Percentiles rank a stretch among this genome's conserved stretches.
These are phyloP conservation scores for Mus minutoides DNA, from an alignment of 2,797 vertebrate species.

Conservation along the genomic window DNA sequence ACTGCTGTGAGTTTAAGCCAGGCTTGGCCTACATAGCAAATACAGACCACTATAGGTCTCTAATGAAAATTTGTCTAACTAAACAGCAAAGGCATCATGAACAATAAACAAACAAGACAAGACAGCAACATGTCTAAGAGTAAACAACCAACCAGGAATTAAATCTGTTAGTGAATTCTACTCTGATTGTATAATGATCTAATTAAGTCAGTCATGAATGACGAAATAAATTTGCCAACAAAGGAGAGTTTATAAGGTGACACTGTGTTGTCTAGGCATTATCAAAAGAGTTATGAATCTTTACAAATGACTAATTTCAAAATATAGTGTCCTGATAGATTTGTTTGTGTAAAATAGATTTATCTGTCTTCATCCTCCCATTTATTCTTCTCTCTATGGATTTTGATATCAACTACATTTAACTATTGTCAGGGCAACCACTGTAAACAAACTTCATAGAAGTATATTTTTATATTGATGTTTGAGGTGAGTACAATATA, in stretches of 20 bases:
- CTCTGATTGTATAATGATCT: conserved; percentile 68
- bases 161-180: conserved; percentile 63
- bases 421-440: background rate
- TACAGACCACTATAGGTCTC: background rate
- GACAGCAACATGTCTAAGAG: background rate
- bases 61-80: background rate
- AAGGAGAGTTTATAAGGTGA: conserved; percentile 54
- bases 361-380: background rate
- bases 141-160: background rate
- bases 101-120: background rate
- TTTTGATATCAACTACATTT: conserved; percentile 31
- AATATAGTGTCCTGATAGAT: background rate
- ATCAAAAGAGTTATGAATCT: conserved; percentile 29
- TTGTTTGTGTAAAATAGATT: conserved; percentile 11
- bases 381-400: conserved; percentile 14
- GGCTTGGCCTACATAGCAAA: background rate
- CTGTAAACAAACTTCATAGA: background rate
- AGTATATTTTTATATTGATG: background rate
- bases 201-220: conserved; percentile 60
- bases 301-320: conserved; percentile 22
- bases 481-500: background rate
- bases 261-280: conserved; percentile 42
- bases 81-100: background rate
- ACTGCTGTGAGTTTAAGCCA: background rate
- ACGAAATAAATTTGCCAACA: conserved; percentile 51